These are phyloP conservation scores for Spinus pinus DNA, from an alignment of 2,797 vertebrate genomes.

Conservation along the genomic window DNA sequence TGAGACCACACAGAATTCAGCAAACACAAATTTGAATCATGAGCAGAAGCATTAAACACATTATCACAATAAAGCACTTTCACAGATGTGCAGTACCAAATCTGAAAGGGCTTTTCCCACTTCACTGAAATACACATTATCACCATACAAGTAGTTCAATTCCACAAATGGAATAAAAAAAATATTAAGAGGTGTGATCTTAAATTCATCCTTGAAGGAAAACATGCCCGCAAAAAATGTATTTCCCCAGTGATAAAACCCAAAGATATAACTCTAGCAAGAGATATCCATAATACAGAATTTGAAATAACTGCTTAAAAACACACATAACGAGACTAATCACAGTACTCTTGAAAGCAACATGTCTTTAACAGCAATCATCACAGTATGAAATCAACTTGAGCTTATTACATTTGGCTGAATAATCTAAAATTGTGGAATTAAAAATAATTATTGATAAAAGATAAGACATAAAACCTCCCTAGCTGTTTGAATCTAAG, in stretches of 20 bases:
- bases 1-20: background rate
- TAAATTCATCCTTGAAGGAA: background rate
- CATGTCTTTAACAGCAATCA: conserved; percentile 13
- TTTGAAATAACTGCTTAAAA: conserved; percentile 23
- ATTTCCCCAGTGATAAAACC: background rate
- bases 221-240: background rate
- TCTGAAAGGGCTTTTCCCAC: background rate
- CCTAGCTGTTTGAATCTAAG: conserved; percentile 63
- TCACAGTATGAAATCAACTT: conserved; percentile 35
- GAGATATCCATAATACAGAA: background rate
- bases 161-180: background rate
- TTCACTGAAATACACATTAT: background rate
- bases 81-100: background rate
- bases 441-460: conserved; percentile 69
- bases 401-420: conserved; percentile 44
- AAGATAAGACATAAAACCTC: conserved; percentile 61
- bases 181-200: background rate
- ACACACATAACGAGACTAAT: background rate
- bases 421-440: conserved; percentile 47
- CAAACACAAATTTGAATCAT: background rate
- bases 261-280: background rate
- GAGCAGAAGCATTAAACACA: background rate
- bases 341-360: background rate
- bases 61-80: background rate
- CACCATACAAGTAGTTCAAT: background rate